phyloP scores from a whole-genome alignment of 2,113 vertebrate genomes.

The Piliocolobus tephrosceles region DNA sequence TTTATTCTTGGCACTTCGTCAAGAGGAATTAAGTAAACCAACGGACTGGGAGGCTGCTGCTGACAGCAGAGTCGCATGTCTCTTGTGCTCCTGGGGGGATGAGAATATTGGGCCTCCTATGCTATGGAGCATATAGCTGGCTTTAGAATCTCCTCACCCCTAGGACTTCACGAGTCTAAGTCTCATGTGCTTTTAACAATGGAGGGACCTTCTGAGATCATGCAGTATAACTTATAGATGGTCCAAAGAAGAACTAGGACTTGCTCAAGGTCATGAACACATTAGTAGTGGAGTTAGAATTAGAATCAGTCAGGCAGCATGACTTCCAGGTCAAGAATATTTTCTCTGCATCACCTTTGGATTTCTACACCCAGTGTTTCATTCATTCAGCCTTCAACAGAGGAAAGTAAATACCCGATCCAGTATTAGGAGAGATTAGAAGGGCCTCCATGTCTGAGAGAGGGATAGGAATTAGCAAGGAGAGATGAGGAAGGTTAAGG shows the following conservation, averaged over 20 bases:
- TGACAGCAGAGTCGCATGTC: conserved; percentile 25
- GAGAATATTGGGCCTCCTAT: background rate
- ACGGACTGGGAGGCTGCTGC: conserved; percentile 16
- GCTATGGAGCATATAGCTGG: background rate
- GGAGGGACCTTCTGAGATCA: conserved; percentile 10
- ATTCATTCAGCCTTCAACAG: background rate
- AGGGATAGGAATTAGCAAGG: conserved; percentile 14
- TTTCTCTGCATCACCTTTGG: background rate
- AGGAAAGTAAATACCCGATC: background rate
- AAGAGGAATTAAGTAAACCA: conserved; percentile 81
- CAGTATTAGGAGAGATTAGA: background rate
- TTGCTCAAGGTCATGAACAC: background rate
- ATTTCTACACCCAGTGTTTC: conserved; percentile 30
- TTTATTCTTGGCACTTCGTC: conserved; percentile 85
- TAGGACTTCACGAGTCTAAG: background rate
- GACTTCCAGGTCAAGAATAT: background rate
- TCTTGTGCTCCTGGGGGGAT: background rate
- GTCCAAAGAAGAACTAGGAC: background rate
- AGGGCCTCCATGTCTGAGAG: background rate
- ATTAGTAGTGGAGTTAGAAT: background rate
- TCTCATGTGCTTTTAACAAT: background rate
- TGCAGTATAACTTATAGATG: background rate
- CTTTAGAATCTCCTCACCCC: background rate
- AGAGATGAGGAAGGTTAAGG: background rate
- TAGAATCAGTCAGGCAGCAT: background rate